A percentile compares a stretch with the other conserved stretches of the same genome.
Conservation (phyloP, 2,888 invertebrate genomes). For the Plagodis dolabraria region DNA sequence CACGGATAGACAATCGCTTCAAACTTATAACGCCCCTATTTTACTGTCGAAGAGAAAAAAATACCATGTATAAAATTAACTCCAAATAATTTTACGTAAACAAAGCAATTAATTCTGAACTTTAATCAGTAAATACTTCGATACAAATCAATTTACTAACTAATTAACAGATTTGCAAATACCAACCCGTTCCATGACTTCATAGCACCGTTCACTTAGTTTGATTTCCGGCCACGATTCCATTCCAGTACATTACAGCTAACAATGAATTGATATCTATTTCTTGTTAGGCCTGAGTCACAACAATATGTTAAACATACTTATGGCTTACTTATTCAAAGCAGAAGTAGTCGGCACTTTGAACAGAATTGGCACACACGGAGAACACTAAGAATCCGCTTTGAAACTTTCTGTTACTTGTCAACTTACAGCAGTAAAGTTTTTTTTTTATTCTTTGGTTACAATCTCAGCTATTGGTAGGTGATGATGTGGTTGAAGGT, state of each 20-base stretch:
- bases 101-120: constrained; percentile 1
- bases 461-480: too few species aligned
- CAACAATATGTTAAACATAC: constrained; percentile 37
- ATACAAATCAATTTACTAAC: constrained; percentile 6
- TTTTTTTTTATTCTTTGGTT: too few species aligned
- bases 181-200: constrained; percentile 26
- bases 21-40: too few species aligned
- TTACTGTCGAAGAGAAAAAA: too few species aligned
- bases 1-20: too few species aligned
- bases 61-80: too few species aligned
- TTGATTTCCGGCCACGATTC: constrained; percentile 39
- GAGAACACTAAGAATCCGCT: constrained; percentile 4
- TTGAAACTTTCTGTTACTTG: neutral
- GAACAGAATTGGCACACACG: constrained; percentile 33
- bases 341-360: constrained; percentile 27
- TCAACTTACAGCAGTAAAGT: neutral
- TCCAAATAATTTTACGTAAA: neutral
- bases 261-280: constrained; percentile 33
- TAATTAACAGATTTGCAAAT: constrained; percentile 18
- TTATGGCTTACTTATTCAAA: constrained; percentile 45
- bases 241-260: constrained; percentile 25
- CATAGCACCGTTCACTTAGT: constrained; percentile 34
- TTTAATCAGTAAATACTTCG: constrained; percentile 2
- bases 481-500: too few species aligned
- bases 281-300: constrained; percentile 46